Evolutionary conservation across 2,888 invertebrate species (phyloP), one percentile per base, ranked within the genome.

Genomic region (Tiphia femorata): DNA sequence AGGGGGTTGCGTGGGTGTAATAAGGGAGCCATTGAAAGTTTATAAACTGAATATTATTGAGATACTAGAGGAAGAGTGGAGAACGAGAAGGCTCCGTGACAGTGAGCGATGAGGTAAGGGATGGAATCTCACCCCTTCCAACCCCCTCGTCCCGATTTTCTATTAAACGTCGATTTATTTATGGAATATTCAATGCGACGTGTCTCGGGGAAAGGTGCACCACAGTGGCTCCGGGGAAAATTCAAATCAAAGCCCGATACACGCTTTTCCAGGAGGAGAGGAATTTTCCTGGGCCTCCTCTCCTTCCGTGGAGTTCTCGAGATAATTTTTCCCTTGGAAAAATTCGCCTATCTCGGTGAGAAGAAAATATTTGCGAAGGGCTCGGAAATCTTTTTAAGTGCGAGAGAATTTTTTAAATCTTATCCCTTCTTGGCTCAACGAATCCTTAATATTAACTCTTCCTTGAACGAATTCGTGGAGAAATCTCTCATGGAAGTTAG

Each of bases 101-200:
- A 79, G 75, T 81, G 81, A 81, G 73, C 71, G 79, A 79, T 77
- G 80, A 75, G 73, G 56, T 49, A 52, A n/a, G n/a, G n/a, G n/a
- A n/a, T n/a, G n/a, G n/a, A n/a, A 38, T 30, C 40, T 44, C 14
- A 42, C 25, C 51, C 35, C 19, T 7, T 21, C 21, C 19, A 42
- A 43, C 57, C 50, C 56, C 54, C n/a, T n/a, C n/a, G n/a, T n/a
- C n/a, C 52, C 73, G 79, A 77, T 81, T 80, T 80, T 78, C 78
- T 79, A 81, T 82, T 78, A 80, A 80, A 77, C 74, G 73, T 70
- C 81, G 78, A 80, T 81, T 80, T 81, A 80, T 80, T 80, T 81
- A 80, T 81, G 80, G 79, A 81, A 80, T 81, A 81, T 81, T 78
- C 76, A 73, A 79, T 76, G 74, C 67, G 58, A 64, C 68, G 70